Evolutionary conservation across 2,888 invertebrate species (phyloP).

Genomic region (Eulithis prunata): DNA sequence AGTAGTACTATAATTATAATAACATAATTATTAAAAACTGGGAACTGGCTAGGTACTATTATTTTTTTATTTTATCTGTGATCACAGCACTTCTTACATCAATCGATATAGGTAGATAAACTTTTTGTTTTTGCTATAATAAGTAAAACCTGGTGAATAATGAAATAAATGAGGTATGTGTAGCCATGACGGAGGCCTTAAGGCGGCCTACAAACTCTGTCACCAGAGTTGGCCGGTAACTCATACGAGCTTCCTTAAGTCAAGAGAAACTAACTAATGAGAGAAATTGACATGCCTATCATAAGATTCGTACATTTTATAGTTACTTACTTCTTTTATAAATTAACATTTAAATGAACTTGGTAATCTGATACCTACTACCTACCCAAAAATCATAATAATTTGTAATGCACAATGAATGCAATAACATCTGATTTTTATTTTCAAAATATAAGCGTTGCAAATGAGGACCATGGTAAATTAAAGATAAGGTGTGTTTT

Average conservation of each 20-base stretch:
- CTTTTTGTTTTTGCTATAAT: too few species aligned
- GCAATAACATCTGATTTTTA: slow-evolving; percentile 46
- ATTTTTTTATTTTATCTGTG: too few species aligned
- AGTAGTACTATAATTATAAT: too few species aligned
- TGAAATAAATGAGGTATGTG: too few species aligned
- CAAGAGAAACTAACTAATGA: background rate
- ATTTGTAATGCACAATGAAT: slow-evolving; percentile 37
- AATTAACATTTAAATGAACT: slow-evolving; percentile 40
- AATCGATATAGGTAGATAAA: too few species aligned
- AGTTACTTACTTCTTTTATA: slow-evolving; percentile 33
- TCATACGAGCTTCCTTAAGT: background rate
- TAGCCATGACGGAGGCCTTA: too few species aligned
- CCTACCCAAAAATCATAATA: slow-evolving; percentile 35
- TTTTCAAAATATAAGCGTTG: slow-evolving; percentile 22
- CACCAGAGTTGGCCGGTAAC: too few species aligned
- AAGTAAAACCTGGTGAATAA: too few species aligned
- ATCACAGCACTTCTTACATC: too few species aligned
- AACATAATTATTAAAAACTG: too few species aligned
- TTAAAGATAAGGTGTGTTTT: slow-evolving; percentile 27
- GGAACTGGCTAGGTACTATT: too few species aligned
- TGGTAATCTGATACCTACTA: slow-evolving; percentile 35
- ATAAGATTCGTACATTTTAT: slow-evolving; percentile 21
- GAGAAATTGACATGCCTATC: background rate
- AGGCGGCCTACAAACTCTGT: too few species aligned
- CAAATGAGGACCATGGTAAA: slow-evolving; percentile 14